A percentile compares a stretch with the other conserved stretches of the same genome.
These are phyloP conservation scores for Sceloporus undulatus DNA, from an alignment of 2,113 vertebrate species.

Conservation along the genomic window DNA sequence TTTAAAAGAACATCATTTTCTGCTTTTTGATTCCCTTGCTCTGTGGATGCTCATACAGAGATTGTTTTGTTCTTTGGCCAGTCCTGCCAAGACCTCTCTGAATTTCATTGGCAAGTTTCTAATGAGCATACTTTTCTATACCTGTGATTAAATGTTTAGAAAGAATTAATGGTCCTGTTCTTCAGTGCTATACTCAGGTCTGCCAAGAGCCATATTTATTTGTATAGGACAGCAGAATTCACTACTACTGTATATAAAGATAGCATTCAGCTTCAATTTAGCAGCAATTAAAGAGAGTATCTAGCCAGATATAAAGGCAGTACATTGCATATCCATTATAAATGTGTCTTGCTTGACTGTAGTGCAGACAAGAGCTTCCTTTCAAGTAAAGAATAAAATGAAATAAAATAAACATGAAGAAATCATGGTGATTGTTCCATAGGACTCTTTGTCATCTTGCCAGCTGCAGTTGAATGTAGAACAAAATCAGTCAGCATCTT, in stretches of 20 bases:
- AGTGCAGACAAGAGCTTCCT: neutral
- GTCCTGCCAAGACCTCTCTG: neutral
- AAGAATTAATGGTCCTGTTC: neutral
- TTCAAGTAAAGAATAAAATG: conserved; percentile 1
- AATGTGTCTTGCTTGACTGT: neutral
- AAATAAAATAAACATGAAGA: neutral
- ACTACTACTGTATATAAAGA: neutral
- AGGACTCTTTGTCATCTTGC: neutral
- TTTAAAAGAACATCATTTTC: neutral
- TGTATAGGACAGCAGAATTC: neutral
- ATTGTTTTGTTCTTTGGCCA: neutral
- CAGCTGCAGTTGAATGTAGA: neutral
- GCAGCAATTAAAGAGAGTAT: neutral
- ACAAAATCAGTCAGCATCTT: conserved; percentile 10
- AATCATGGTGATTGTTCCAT: neutral
- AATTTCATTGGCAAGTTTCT: neutral
- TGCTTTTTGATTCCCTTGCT: neutral
- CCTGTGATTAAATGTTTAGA: neutral
- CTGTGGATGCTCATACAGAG: neutral
- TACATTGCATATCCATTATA: neutral
- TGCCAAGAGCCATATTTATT: neutral
- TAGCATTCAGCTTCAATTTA: neutral
- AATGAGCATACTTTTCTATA: neutral
- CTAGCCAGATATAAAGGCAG: neutral
- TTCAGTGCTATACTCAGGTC: neutral